Evolutionary conservation across 2,888 invertebrate genomes (phyloP).

Genomic region (Augochlorella aurata): DNA sequence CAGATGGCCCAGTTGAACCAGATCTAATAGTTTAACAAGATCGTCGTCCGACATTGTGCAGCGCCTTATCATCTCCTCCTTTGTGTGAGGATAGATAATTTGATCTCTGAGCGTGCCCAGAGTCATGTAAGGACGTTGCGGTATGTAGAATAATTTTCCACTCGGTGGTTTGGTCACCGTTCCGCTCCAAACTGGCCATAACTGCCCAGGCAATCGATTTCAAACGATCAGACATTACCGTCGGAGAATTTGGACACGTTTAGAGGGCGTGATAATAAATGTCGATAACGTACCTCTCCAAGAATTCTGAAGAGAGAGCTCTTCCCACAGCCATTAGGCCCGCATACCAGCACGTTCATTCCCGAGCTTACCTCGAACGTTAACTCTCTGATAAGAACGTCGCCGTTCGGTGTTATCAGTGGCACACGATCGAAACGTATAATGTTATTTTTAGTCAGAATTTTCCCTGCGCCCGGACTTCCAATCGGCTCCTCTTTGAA

Average conservation of each 20-base stretch:
- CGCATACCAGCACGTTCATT: constrained; percentile 98
- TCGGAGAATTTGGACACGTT: neutral
- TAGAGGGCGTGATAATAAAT: neutral
- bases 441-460: constrained; percentile 93
- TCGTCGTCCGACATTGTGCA: constrained; percentile 90
- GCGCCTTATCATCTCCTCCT: constrained; percentile 90
- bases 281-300: constrained; percentile 86
- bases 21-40: constrained; percentile 88
- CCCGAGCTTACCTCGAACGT: constrained; percentile 96
- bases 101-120: constrained; percentile 96
- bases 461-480: constrained; percentile 89
- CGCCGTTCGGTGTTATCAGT: constrained; percentile 98
- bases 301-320: constrained; percentile 97
- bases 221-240: neutral
- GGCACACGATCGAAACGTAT: constrained; percentile 97
- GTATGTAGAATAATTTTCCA: constrained; percentile 98
- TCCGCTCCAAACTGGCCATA: constrained; percentile 99
- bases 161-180: constrained; percentile 96
- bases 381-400: constrained; percentile 94
- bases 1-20: constrained; percentile 93
- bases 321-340: constrained; percentile 99
- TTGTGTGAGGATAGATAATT: constrained; percentile 96
- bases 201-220: constrained; percentile 74
- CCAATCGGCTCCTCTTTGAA: constrained; percentile 83
- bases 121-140: constrained; percentile 99